Conservation (phyloP, 2,113 vertebrate species). For the Carassius carassius region DNA sequence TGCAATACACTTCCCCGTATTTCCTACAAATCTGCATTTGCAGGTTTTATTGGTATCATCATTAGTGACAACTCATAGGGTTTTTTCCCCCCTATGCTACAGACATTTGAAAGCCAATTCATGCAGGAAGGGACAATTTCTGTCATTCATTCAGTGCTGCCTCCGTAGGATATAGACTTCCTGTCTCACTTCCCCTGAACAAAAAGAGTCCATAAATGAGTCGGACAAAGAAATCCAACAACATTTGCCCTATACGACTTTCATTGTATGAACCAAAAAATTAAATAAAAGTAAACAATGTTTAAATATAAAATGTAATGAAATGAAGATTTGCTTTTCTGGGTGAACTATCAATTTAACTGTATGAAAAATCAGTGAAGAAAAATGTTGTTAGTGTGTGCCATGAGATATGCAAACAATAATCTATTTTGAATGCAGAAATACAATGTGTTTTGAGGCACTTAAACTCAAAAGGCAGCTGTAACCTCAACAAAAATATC, state of each 20-base stretch:
- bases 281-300: too few species aligned
- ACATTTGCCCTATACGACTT: not conserved
- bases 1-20: constrained; percentile 40
- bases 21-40: constrained; percentile 22
- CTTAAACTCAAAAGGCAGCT: not conserved
- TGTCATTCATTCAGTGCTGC: constrained; percentile 52
- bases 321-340: not conserved
- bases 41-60: constrained; percentile 24
- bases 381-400: not conserved
- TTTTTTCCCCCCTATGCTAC: constrained; percentile 24
- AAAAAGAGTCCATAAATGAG: constrained; percentile 14
- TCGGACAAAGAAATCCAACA: constrained; percentile 19
- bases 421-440: not conserved
- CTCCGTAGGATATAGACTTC: constrained; percentile 56
- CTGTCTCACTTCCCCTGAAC: constrained; percentile 64
- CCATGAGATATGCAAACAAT: not conserved
- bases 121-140: constrained; percentile 44
- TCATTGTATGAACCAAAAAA: too few species aligned
- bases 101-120: constrained; percentile 45
- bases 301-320: too few species aligned
- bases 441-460: not conserved
- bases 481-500: not conserved
- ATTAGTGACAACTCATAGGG: constrained; percentile 34
- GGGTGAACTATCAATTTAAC: not conserved
- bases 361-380: not conserved